phyloP scores from a whole-genome alignment of 2,888 invertebrate species.

The Hipparchia semele region DNA sequence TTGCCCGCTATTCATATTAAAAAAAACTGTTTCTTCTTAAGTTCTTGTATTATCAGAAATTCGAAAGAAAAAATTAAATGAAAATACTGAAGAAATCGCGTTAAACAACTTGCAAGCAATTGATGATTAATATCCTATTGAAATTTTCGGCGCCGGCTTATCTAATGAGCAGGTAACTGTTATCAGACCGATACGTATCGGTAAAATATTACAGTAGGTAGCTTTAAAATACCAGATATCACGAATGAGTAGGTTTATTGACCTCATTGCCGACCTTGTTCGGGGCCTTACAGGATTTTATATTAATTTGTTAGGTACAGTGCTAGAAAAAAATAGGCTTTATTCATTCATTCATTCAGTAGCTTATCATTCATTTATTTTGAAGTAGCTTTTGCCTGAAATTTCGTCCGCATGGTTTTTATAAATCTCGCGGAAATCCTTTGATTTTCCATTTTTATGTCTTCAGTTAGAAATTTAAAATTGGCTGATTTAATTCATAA shows the following conservation, averaged over 20 bases:
- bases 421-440: too few species aligned
- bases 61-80: neutral
- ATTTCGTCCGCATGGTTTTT: too few species aligned
- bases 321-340: too few species aligned
- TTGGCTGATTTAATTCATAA: neutral
- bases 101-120: conserved; percentile 8
- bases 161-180: conserved; percentile 16
- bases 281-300: neutral
- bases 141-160: conserved; percentile 17
- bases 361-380: too few species aligned
- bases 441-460: too few species aligned
- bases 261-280: conserved; percentile 29
- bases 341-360: too few species aligned
- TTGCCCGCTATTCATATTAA: too few species aligned
- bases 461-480: too few species aligned
- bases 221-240: conserved; percentile 22
- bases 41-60: neutral
- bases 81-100: conserved; percentile 1
- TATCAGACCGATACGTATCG: conserved; percentile 18
- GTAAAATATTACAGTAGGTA: conserved; percentile 22
- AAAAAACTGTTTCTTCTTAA: neutral
- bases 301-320: neutral
- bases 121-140: neutral
- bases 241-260: conserved; percentile 30
- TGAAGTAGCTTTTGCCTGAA: too few species aligned